A percentile compares a stretch with the other conserved stretches of the same genome.
phyloP scores from a whole-genome alignment of 2,113 vertebrate genomes.

The Paratilapia polleni region DNA sequence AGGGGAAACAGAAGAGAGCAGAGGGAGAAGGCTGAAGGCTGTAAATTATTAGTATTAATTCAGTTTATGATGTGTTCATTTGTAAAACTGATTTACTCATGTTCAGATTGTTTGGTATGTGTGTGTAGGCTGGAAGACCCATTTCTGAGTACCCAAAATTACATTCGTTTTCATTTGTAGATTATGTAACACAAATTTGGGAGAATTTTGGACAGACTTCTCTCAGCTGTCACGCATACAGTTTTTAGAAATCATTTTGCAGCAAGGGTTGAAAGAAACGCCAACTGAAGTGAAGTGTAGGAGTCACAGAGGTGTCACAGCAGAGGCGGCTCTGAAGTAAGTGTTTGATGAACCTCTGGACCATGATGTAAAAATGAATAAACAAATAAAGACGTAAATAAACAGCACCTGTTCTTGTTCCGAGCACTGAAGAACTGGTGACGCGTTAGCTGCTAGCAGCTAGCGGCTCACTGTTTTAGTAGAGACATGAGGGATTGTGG shows the following conservation, averaged over 20 bases:
- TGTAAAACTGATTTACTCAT: too few relatives aligned
- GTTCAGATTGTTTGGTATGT: too few relatives aligned
- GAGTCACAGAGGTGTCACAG: neutral
- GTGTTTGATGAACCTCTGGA: rapidly evolving
- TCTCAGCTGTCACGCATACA: too few relatives aligned
- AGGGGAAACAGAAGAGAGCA: too few relatives aligned
- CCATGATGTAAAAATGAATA: too few relatives aligned
- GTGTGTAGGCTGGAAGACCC: too few relatives aligned
- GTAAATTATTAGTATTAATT: too few relatives aligned
- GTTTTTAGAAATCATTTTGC: rapidly evolving
- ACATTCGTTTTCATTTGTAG: rapidly evolving
- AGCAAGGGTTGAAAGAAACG: neutral
- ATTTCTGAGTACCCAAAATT: neutral
- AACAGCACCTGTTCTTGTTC: neutral
- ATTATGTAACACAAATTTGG: neutral
- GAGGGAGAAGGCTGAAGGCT: too few relatives aligned
- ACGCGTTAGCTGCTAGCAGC: neutral
- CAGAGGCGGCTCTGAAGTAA: neutral
- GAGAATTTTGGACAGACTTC: too few relatives aligned
- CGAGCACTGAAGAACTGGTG: neutral
- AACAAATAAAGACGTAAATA: neutral
- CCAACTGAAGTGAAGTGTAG: neutral
- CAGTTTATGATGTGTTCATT: too few relatives aligned
- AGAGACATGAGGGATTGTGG: neutral
- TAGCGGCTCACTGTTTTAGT: neutral